Evolutionary conservation across 64 coral and sea anemone genomes (phyloP).

Genomic region (Platygyra sinensis): DNA sequence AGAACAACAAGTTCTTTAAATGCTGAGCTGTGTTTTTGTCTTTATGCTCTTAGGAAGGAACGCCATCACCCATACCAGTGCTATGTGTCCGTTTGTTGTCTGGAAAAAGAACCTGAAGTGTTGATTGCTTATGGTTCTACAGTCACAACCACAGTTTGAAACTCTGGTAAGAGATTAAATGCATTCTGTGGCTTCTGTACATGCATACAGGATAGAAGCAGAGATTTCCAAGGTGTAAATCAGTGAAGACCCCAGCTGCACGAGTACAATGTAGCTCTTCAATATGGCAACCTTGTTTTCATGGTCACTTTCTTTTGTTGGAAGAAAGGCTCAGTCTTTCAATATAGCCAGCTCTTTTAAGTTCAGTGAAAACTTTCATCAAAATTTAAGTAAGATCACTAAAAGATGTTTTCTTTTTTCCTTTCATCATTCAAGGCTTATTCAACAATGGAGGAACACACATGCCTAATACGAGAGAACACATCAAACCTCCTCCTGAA

Average conservation of each 20-base stretch:
- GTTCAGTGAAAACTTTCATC: no score
- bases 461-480: slow-evolving; percentile 71
- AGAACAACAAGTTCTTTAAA: no score
- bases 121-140: slow-evolving; percentile 88
- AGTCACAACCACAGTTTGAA: slow-evolving; percentile 97
- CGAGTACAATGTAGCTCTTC: no score
- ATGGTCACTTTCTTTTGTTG: no score
- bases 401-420: background rate
- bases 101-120: slow-evolving; percentile 77
- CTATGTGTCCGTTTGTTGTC: slow-evolving; percentile 67
- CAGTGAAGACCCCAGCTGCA: no score
- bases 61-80: slow-evolving; percentile 69
- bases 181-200: background rate
- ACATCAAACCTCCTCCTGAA: slow-evolving; percentile 61
- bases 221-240: no score
- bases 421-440: slow-evolving; percentile 60
- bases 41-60: slow-evolving; percentile 8
- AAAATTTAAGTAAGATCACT: no score
- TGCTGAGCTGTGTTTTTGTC: no score
- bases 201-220: no score
- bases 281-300: no score
- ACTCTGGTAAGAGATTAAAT: slow-evolving; percentile 62
- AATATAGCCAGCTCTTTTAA: no score
- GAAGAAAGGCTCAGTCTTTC: no score
- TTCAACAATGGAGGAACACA: slow-evolving; percentile 75